Evolutionary conservation across 2,797 vertebrate genomes (phyloP), one percentile per base, ranked within the genome.

Genomic region (Podarcis siculus): DNA sequence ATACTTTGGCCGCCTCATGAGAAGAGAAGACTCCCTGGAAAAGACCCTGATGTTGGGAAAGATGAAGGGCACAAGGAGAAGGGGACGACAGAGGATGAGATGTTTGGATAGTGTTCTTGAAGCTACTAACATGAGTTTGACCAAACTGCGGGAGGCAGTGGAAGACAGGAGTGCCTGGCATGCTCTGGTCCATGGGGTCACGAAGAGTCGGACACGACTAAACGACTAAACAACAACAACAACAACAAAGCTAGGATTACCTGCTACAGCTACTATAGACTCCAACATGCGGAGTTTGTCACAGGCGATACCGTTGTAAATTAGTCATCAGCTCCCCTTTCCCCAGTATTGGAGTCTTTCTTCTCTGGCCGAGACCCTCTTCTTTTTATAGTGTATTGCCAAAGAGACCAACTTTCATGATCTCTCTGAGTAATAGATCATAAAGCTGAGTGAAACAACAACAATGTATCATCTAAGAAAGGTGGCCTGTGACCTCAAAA

Each of bases 321-420:
- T 83, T 5, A 77, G 0, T 17, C 23, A 9, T 79, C 87, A 89
- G 10, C 8, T 5, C 88, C 72, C 3, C 61, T 21, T 61, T 92
- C 89, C 64, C 19, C 67, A 21, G 35, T 89, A 39, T 78, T 83
- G 75, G 78, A 85, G 69, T 8, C 0, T 90, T 92, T 45, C 5
- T 12, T 61, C 7, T 9, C 8, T 72, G 32, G 30, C 83, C 89
- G 78, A 0, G 1, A 3, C 81, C 35, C 55, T 86, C 39, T 1
- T 83, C 86, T 85, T 67, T 42, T 87, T 89, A 87, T 75, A 19
- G 66, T 42, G 27, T 3, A 2, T 77, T 87, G 83, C 13, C 76
- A 69, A 86, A 91, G 15, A 92, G 32, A 30, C 45, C 79, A 35
- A 58, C 3, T 84, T 87, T 93, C 89, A 78, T 93, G 61, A 90